Base-by-base conservation (phyloP, 2,797 vertebrate species). In the Darevskia mixta region DNA sequence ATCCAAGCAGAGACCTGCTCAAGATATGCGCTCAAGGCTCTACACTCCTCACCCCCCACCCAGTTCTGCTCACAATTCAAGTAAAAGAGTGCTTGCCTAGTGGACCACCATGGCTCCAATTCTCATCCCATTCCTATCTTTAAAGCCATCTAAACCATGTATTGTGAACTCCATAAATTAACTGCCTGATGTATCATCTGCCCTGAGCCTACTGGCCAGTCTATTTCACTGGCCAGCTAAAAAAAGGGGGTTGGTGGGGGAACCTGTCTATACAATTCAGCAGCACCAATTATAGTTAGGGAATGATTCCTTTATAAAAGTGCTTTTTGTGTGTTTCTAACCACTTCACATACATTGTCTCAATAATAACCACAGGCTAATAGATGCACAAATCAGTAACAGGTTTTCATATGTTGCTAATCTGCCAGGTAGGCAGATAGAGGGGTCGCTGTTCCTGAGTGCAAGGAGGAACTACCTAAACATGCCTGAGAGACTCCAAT, bases 351-450 rank as follows among this genome's bases (percentile, higher is more conserved):
- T 77, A 43, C 25, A 69, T 69, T 67, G 71, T 81, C 27, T 69
- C 79, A 81, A 43, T 38, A 82, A 55, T 86, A 55, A 58, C 69
- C 1, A 23, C 73, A 86, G 89, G 4, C 58, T 80, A 92, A 89
- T 93, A 66, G 79, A 93, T 93, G 29, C 88, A 95, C 95, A 73
- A 87, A 76, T 84, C 38, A 88, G 67, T 92, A 87, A 83, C 3
- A 41, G 81, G 45, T 94, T 93, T 80, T 23, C 61, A 87, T 86
- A 82, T 43, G 49, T 32, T 64, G 20, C 49, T 79, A 17, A 88
- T 93, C 66, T 89, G 83, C 73, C 27, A 85, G 73, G 85, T 93
- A 88, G 83, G 87, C 15, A 93, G 75, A 90, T 89, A 87, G 78
- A 91, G 93, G 1, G 61, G 71, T 58, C 45, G 32, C 25, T 2